Conservation (phyloP, 2,888 invertebrate species). For the Sinotaia quadrata region DNA sequence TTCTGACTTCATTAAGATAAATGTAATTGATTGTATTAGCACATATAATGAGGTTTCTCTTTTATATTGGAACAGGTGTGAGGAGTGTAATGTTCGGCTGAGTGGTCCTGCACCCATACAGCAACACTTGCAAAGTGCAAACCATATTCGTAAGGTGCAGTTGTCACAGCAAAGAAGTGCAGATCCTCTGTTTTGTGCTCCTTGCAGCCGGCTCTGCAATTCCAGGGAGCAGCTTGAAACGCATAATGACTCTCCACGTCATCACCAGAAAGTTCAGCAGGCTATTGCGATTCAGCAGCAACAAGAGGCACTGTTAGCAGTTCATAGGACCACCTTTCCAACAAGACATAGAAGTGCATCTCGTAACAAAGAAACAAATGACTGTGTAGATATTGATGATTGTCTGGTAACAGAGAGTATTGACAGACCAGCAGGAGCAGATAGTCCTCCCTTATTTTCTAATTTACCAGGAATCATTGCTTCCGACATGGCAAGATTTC, state of each 20-base stretch:
- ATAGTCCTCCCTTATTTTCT: too few relatives aligned
- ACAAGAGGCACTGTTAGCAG: not conserved
- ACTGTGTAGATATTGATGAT: not conserved
- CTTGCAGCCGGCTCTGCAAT: slow-evolving; percentile 41
- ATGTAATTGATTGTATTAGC: too few relatives aligned
- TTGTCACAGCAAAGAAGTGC: slow-evolving; percentile 6
- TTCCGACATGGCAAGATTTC: too few relatives aligned
- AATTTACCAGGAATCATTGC: too few relatives aligned
- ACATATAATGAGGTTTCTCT: not conserved
- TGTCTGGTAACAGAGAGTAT: not conserved
- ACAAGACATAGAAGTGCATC: too few relatives aligned
- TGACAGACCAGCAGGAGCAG: not conserved
- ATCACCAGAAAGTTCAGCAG: slow-evolving; percentile 40
- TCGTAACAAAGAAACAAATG: not conserved
- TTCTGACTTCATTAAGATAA: too few relatives aligned
- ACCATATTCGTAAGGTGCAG: slow-evolving; percentile 42
- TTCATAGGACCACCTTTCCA: not conserved
- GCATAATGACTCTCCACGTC: slow-evolving; percentile 43
- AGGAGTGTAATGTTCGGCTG: slow-evolving; percentile 46
- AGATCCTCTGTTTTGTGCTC: slow-evolving; percentile 32
- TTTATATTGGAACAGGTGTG: slow-evolving; percentile 37
- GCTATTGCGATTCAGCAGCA: not conserved
- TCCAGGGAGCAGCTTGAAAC: slow-evolving; percentile 32
- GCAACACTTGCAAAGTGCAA: slow-evolving; percentile 46
- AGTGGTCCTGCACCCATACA: slow-evolving; percentile 43